Conservation (phyloP, 2,113 vertebrate genomes). For the Tauraco erythrolophus region DNA sequence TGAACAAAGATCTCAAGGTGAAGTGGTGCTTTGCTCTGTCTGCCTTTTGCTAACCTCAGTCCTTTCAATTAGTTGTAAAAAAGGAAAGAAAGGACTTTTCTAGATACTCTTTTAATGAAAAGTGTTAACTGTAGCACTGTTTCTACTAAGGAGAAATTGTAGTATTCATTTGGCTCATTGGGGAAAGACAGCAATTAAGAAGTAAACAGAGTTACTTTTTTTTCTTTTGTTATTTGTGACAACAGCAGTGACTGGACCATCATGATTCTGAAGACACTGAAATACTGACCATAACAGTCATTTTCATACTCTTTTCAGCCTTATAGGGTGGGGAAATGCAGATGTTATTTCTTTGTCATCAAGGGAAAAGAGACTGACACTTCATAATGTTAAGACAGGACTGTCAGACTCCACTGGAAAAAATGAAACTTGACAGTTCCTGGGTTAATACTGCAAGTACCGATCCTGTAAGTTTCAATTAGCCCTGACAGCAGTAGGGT, state of each 20-base stretch:
- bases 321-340: slow-evolving; percentile 38
- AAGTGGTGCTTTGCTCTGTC: not conserved
- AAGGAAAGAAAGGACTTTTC: not conserved
- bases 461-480: slow-evolving; percentile 55
- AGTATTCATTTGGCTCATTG: not conserved
- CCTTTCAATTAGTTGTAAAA: not conserved
- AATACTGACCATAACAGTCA: not conserved
- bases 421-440: slow-evolving; percentile 59
- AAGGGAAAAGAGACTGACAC: slow-evolving; percentile 60
- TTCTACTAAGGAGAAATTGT: not conserved
- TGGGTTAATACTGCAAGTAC: slow-evolving; percentile 51
- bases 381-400: slow-evolving; percentile 40
- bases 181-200: not conserved
- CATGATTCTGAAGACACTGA: not conserved
- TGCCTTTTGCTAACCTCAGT: not conserved
- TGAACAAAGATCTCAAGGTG: not conserved
- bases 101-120: not conserved
- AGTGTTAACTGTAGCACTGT: not conserved
- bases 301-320: not conserved
- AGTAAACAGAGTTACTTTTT: not conserved
- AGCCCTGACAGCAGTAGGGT: slow-evolving; percentile 30
- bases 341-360: slow-evolving; percentile 53
- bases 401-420: slow-evolving; percentile 42
- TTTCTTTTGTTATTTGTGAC: not conserved
- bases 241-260: not conserved